Conservation (phyloP, 2,888 invertebrate genomes). For the Glaucopsyche alexis region DNA sequence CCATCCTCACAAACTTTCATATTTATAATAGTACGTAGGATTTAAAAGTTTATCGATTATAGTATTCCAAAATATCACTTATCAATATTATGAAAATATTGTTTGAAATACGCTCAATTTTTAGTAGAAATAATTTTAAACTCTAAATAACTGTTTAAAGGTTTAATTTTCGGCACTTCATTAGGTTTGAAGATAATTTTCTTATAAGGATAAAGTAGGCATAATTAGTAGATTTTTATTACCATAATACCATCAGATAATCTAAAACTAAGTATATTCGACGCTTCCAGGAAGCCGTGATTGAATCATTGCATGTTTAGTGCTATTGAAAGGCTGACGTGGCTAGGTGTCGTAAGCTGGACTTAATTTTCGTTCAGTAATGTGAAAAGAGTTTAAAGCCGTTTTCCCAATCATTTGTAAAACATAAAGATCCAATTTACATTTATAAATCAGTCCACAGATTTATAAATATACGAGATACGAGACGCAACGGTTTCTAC, state of each 20-base stretch:
- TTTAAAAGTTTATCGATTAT: too few relatives aligned
- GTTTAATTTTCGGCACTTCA: too few relatives aligned
- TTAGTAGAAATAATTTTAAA: too few relatives aligned
- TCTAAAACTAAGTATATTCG: background rate
- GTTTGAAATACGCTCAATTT: too few relatives aligned
- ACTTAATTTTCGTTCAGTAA: constrained; percentile 63
- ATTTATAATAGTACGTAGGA: too few relatives aligned
- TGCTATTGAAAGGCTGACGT: constrained; percentile 62
- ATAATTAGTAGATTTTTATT: too few relatives aligned
- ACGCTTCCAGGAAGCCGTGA: constrained; percentile 42
- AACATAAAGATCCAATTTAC: constrained; percentile 21
- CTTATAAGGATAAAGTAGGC: too few relatives aligned
- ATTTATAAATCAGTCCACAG: constrained; percentile 22
- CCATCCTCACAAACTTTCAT: too few relatives aligned
- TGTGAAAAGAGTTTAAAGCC: constrained; percentile 52
- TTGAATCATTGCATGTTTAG: constrained; percentile 69
- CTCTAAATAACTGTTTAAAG: too few relatives aligned
- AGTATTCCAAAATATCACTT: background rate
- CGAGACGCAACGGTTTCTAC: too few relatives aligned
- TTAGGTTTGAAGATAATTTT: too few relatives aligned
- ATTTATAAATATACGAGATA: background rate
- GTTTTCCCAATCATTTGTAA: constrained; percentile 44
- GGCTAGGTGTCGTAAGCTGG: constrained; percentile 55
- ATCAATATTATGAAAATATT: background rate
- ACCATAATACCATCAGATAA: too few relatives aligned